Evolutionary conservation across 2,888 invertebrate genomes (phyloP), one percentile per base, ranked within the genome.

Genomic region (Perithous albicinctus): DNA sequence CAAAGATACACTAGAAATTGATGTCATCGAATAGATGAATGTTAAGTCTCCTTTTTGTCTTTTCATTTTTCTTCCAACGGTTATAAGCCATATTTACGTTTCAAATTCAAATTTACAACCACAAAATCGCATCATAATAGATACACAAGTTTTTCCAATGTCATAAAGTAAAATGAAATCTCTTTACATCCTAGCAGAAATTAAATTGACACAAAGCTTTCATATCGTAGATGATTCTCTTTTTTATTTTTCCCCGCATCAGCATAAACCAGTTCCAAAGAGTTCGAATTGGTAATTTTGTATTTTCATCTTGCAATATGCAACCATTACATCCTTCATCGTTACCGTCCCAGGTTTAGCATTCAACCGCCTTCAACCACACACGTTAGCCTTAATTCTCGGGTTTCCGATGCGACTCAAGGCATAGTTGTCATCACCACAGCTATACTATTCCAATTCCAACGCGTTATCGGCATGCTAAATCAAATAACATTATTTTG

Each of bases 401-500:
- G 29, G 48, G 75, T 82, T 75, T 64, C 63, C 69, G 54, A 35
- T 70, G 80, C 54, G 74, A 46, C n/a, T 63, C 20, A 66, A n/a
- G 64, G 74, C n/a, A 18, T 15, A 41, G 77, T 54, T 48, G 66
- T 43, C 69, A 48, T 29, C 38, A 48, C 69, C 43, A 59, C 59
- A 72, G 54, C 76, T 74, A n/a, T n/a, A 43, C 80, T 12, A 41
- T 72, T 64, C 70, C 67, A 73, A 73, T 78, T 61, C 41, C 70
- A 78, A 51, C 67, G 76, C 64, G 63, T 76, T 85, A 89, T 88
- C 87, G 86, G 66, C 64, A 72, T 75, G 79, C 72, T 84, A 81
- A 86, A 87, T 88, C 86, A 85, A 86, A 87, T 84, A 83, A 86
- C 81, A 85, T 85, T 84, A 85, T 87, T 88, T 88, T 85, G 78